Base-by-base conservation (phyloP, 2,113 vertebrate species). In the Grammomys surdaster region DNA sequence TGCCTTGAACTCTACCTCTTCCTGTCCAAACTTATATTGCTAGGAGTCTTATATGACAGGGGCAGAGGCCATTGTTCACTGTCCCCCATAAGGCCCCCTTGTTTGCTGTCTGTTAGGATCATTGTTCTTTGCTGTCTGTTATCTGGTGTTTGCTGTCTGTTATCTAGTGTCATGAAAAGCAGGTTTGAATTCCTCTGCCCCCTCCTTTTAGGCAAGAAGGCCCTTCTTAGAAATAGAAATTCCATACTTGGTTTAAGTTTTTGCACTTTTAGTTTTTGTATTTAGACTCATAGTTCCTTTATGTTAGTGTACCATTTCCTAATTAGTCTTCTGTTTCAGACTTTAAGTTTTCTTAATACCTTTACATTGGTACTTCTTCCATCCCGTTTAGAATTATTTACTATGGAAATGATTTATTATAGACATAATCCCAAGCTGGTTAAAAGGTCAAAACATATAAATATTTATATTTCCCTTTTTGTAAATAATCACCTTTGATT, bases 401-500 rank as follows among this genome's bases (percentile, higher is more conserved):
- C 43, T 46, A 70, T 70, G 19, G 16, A 70, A 76, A 46, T n/a
- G n/a, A 24, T 51, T 78, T 80, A 65, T 80, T 88, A 73, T 88
- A 94, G 70, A 80, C 63, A 46, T 80, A 22, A 48, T 90, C 12
- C 22, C 51, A n/a, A 82, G 19, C 70, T 56, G 80, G 12, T 93
- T 43, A 93, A 48, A 69, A 96, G 26, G 58, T 63, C 40, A 89
- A 54, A 95, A 56, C 51, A 8, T 69, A 73, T 78, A 54, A 85
- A 7, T 65, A 87, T 76, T 93, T 96, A 69, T 78, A 78, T 58
- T 95, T 72, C 17, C 7, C 26, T 77, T 82, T 69, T 70, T 43
- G 5, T 26, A n/a, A 90, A 67, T 89, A 22, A 93, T 80, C 26
- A 87, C 20, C 14, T 93, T 86, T 91, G 89, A 86, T 94, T 95